Percentiles rank a stretch among this genome's conserved stretches.
These are phyloP conservation scores for Hippasteria phrygiana DNA, from an alignment of 53 echinoderm and acorn worm genomes.

Conservation along the genomic window DNA sequence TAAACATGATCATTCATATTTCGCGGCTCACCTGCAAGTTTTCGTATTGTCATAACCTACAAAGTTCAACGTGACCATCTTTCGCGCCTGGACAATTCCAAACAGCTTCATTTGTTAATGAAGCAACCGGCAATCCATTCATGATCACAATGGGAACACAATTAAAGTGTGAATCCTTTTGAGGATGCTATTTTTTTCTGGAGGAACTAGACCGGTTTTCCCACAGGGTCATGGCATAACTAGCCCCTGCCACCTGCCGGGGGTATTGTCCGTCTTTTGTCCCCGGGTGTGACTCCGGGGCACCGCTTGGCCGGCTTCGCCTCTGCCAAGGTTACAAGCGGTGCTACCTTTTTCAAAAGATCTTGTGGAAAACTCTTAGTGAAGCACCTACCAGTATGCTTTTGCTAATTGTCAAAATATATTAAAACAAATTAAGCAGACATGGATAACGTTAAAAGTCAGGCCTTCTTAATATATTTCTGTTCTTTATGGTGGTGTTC, in stretches of 20 bases:
- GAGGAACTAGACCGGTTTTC: neutral
- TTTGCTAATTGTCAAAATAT: no score
- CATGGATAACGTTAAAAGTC: no score
- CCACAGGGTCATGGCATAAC: neutral
- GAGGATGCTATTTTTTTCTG: neutral
- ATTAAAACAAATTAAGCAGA: no score
- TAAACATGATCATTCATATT: no score
- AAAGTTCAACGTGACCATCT: no score
- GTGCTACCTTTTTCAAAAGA: neutral
- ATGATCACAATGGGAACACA: neutral
- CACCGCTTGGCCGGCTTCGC: constrained; percentile 23
- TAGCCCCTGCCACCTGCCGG: constrained; percentile 30
- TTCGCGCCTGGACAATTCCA: no score
- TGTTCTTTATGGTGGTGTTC: no score
- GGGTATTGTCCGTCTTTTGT: constrained; percentile 42
- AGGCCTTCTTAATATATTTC: no score
- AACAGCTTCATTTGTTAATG: no score
- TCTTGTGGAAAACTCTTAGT: neutral
- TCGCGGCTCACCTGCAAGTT: no score
- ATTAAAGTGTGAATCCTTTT: neutral
- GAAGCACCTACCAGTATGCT: neutral
- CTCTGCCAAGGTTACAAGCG: constrained; percentile 12
- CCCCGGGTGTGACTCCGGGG: constrained; percentile 31
- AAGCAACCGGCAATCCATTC: no score
- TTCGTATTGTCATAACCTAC: no score